Base-by-base conservation (phyloP, 1,140 invertebrate species). In the Ganaspis sp. region DNA sequence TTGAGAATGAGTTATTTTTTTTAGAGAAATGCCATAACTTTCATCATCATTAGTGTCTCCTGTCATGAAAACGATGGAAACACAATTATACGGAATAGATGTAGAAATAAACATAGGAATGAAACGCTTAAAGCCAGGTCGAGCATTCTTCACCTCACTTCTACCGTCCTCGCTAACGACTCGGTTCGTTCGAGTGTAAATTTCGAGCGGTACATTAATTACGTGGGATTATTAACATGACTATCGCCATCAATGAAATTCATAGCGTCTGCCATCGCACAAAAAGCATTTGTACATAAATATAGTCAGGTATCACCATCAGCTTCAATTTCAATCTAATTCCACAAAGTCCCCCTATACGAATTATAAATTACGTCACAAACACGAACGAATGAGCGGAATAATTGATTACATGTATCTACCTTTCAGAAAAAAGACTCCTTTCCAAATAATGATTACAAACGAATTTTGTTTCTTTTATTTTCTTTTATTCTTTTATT, bases 211-310 rank as follows among this genome's bases (percentile, higher is more conserved):
- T 72, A 75, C 81, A 81, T 82, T 81, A 79, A 82, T 82, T 82
- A 81, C 79, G 71, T 34, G 73, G 72, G 80, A 81, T 81, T 79
- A 81, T 82, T 82, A 82, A 81, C 79, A 76, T 80, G 53, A 75
- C 58, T 42, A 69, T 72, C 69, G 75, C 70, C 81, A 58, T 64
- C 73, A 76, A 83, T 83, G 80, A 83, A 82, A 81, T 76, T 78
- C 74, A 75, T 75, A 75, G 70, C 74, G 74, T 70, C 29, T 34
- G 75, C 37, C 42, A 74, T 64, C 3, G 12, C 21, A 64, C 54
- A 64, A 64, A 29, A 26, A 64, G 23, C 21, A 12, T 29, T 12
- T 26, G 12, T 64, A 64, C 23, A 64, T 26, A 64, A 26, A 64
- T 23, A 64, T 12, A 29, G 23, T 15, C 2, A 26, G 54, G 21